Base-by-base conservation (phyloP, 2,797 vertebrate species). In the Pangasius mekongensis region DNA sequence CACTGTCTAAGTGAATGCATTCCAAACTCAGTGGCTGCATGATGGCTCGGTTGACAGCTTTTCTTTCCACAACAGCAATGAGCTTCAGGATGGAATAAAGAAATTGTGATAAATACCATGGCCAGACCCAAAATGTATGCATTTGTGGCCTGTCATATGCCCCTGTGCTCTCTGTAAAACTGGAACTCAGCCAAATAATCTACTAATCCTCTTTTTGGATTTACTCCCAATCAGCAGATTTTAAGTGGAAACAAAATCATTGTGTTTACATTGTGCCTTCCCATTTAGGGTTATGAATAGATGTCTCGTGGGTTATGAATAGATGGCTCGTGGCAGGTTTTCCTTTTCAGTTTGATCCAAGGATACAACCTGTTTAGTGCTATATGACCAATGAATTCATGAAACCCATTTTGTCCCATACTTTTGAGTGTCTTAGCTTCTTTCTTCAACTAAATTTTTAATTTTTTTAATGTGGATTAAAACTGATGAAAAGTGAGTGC, bases 161-260 rank as follows among this genome's bases (percentile, higher is more conserved):
- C 90, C 83, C 56, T 76, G 49, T 89, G 82, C 87, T 58, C 88
- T 91, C 85, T 78, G 74, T 90, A 90, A 90, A 87, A 87, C 87
- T 87, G 88, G 62, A 88, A 71, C 91, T 89, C 91, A 39, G 87
- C 91, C 89, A 92, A 93, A 93, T 94, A 91, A 92, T 90, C 88
- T 87, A 8, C 16, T 94, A 94, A 95, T 93, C 92, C 87, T 83
- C 88, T 58, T 76, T 89, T 88, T 93, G 85, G 85, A 92, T 86
- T 94, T 92, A 92, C 92, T 91, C 88, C 71, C 84, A 80, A 87
- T 81, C 80, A 87, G 83, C 89, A 86, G 90, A 90, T 92, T 93
- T 74, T 54, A 81, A 56, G 62, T 56, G 62, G 16, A 74, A 83
- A 85, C 86, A 90, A 91, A 87, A 30, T 87, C n/a, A 78, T 84